These are phyloP conservation scores for Orthonevra nobilis DNA, from an alignment of 2,888 invertebrate species.

Conservation along the genomic window DNA sequence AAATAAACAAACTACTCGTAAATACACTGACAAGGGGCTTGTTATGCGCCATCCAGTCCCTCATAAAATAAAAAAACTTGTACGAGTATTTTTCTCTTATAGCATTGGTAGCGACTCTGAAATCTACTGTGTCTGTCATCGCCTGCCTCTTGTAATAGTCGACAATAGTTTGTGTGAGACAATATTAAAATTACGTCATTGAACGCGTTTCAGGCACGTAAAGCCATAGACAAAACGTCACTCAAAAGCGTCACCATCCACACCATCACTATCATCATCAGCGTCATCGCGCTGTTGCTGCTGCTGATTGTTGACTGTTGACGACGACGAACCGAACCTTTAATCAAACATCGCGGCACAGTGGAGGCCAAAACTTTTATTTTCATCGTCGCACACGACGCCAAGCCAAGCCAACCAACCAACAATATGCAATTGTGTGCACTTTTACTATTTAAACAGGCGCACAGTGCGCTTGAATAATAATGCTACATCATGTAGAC, in stretches of 20 bases:
- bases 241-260: conserved; percentile 4
- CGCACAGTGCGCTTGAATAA: conserved; percentile 8
- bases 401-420: too few species aligned
- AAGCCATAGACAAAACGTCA: conserved; percentile 46
- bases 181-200: conserved; percentile 33
- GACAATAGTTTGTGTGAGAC: conserved; percentile 4
- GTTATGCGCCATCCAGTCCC: not conserved
- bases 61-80: too few species aligned
- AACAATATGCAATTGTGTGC: conserved; percentile 19
- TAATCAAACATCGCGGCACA: conserved; percentile 10
- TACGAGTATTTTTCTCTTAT: too few species aligned
- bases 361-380: conserved; percentile 62
- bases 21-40: not conserved
- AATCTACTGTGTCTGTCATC: not conserved
- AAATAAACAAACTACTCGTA: conserved; percentile 28
- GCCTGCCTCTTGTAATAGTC: conserved; percentile 21
- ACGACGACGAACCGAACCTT: too few species aligned
- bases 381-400: conserved; percentile 49
- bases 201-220: conserved; percentile 27
- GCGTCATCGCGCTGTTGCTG: not conserved
- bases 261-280: conserved; percentile 1
- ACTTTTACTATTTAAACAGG: conserved; percentile 35
- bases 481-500: conserved; percentile 10
- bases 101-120: too few species aligned
- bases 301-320: too few species aligned